A percentile compares a stretch with the other conserved stretches of the same genome.
Evolutionary conservation across 2,888 invertebrate genomes (phyloP).

Genomic region (Gari tellinella): DNA sequence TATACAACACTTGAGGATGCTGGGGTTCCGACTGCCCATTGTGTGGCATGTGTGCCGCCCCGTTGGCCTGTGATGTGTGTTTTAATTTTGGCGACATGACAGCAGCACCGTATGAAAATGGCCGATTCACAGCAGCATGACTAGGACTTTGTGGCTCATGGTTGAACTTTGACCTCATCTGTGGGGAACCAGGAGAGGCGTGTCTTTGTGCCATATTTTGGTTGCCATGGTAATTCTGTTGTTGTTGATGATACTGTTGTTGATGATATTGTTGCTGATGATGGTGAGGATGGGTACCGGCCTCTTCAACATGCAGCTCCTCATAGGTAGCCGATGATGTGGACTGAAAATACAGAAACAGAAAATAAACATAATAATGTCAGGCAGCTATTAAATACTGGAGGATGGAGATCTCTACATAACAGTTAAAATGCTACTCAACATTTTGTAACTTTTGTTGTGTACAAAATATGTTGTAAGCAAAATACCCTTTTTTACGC

Average conservation of each 20-base stretch:
- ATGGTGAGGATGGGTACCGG: constrained; percentile 1
- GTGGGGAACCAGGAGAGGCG: constrained; percentile 44
- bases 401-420: too few species aligned
- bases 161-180: constrained; percentile 31
- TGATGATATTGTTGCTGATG: constrained; percentile 12
- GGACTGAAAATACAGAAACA: constrained; percentile 35
- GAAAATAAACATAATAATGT: too few species aligned
- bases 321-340: constrained; percentile 48
- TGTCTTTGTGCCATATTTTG: constrained; percentile 44
- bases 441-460: too few species aligned
- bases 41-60: neutral
- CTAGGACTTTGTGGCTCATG: constrained; percentile 58
- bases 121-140: constrained; percentile 45
- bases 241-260: constrained; percentile 41
- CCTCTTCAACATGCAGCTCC: constrained; percentile 31
- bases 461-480: too few species aligned
- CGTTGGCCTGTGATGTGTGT: constrained; percentile 8
- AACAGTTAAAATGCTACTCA: too few species aligned
- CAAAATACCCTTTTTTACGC: too few species aligned
- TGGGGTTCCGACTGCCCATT: constrained; percentile 39
- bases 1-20: constrained; percentile 31
- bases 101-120: constrained; percentile 68
- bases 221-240: constrained; percentile 26
- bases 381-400: too few species aligned
- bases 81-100: constrained; percentile 50